These are phyloP conservation scores for Potamarius usumacintae DNA, from an alignment of 2,113 vertebrate species.

Conservation along the genomic window DNA sequence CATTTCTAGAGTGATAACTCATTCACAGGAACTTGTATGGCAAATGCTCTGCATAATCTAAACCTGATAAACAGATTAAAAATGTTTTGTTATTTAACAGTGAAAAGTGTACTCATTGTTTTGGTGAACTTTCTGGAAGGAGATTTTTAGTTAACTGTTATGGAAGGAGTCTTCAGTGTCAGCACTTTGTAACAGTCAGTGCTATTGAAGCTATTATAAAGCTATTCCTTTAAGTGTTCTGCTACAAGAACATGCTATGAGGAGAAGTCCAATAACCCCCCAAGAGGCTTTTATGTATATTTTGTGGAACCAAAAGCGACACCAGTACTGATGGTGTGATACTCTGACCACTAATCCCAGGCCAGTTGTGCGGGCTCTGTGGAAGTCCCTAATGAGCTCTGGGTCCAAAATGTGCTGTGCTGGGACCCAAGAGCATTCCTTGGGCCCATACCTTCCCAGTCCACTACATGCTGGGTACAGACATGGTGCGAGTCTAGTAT, in stretches of 20 bases:
- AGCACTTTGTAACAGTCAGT: background rate
- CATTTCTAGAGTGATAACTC: background rate
- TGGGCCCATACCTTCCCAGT: too few species aligned
- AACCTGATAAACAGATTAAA: background rate
- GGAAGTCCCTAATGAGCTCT: too few species aligned
- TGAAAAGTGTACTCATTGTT: background rate
- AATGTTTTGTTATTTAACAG: background rate
- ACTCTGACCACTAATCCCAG: too few species aligned
- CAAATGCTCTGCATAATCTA: background rate
- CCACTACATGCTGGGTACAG: too few species aligned
- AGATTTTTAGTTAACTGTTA: background rate
- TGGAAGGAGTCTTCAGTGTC: background rate
- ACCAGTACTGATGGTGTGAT: too few species aligned
- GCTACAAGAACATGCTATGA: background rate
- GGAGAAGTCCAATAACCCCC: too few species aligned
- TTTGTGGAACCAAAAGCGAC: too few species aligned
- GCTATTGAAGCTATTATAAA: background rate
- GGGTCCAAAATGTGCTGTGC: too few species aligned
- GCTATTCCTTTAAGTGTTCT: background rate
- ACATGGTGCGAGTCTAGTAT: too few species aligned
- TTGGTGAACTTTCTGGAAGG: background rate
- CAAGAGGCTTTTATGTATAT: too few species aligned
- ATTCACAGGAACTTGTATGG: background rate
- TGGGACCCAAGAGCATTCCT: too few species aligned
- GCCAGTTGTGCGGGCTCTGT: too few species aligned